Evolutionary conservation across 2,113 vertebrate species (phyloP).

Genomic region (Lates calcarifer): DNA sequence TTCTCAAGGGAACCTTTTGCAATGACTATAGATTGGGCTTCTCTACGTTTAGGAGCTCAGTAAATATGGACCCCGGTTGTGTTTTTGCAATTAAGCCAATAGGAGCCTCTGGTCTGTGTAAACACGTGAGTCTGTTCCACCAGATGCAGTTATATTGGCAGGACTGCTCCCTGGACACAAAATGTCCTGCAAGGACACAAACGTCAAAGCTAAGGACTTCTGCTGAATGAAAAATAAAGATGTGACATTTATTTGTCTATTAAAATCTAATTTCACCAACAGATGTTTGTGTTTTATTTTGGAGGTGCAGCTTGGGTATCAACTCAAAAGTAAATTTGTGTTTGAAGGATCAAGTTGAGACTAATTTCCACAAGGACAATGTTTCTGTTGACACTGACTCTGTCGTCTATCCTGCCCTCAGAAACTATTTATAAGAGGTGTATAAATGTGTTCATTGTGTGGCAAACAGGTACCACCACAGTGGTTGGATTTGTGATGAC

Average conservation of each 20-base stretch:
- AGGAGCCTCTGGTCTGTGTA: conserved; percentile 41
- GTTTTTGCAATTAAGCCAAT: conserved; percentile 65
- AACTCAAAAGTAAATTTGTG: not conserved
- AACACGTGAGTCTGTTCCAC: conserved; percentile 55
- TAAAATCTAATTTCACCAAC: conserved; percentile 62
- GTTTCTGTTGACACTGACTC: not conserved
- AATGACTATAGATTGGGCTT: conserved; percentile 2
- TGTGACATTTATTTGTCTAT: conserved; percentile 70
- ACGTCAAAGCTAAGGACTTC: conserved; percentile 32
- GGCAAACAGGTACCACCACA: conserved; percentile 19
- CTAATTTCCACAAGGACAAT: not conserved
- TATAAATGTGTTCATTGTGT: conserved; percentile 32
- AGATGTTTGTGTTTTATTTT: conserved; percentile 50
- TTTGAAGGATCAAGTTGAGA: not conserved
- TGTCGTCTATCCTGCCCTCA: not conserved
- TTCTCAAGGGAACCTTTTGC: conserved; percentile 1
- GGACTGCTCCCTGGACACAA: conserved; percentile 35
- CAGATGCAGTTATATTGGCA: conserved; percentile 60
- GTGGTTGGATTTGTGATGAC: conserved; percentile 6
- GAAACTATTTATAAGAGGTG: conserved; percentile 27
- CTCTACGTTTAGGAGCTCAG: conserved; percentile 7
- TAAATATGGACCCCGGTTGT: conserved; percentile 55
- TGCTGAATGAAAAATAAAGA: conserved; percentile 50
- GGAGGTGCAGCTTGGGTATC: not conserved
- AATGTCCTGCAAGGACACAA: conserved; percentile 40